Percentiles rank a stretch among this genome's conserved stretches.
Conservation (phyloP, 2,113 vertebrate species). For the Tiliqua scincoides region DNA sequence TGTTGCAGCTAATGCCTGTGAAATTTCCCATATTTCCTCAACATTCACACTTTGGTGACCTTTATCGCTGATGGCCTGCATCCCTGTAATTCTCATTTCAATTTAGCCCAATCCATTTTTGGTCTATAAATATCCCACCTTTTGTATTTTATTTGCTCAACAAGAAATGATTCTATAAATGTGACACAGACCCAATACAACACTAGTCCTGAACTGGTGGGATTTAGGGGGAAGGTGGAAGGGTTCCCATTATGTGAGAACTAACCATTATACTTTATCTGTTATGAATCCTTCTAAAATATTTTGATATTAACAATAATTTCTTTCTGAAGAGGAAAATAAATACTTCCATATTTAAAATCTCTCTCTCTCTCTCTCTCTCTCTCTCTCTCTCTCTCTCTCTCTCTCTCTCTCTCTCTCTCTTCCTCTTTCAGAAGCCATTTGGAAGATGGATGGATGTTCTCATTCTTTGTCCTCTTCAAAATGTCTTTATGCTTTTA, state of each 20-base stretch:
- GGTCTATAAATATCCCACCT: background rate
- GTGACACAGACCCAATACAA: background rate
- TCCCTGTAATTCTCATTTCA: background rate
- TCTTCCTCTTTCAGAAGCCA: too few species aligned
- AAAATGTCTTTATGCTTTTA: background rate
- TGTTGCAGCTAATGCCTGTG: background rate
- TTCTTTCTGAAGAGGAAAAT: background rate
- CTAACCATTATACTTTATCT: background rate
- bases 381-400: background rate
- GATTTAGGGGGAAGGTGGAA: background rate
- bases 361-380: background rate
- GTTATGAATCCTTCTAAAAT: background rate
- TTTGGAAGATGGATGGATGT: background rate
- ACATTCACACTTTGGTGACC: background rate
- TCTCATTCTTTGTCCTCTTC: slow-evolving; percentile 8
- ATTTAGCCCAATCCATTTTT: slow-evolving; percentile 12
- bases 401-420: background rate
- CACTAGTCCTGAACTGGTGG: background rate
- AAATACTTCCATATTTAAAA: fast-evolving
- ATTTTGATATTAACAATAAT: background rate
- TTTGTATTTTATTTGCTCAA: background rate
- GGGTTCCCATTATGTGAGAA: background rate
- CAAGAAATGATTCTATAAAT: fast-evolving
- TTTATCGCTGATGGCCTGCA: background rate
- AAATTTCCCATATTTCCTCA: slow-evolving; percentile 15